phyloP scores from a whole-genome alignment of 2,888 invertebrate species.

The Stenichneumon culpator region DNA sequence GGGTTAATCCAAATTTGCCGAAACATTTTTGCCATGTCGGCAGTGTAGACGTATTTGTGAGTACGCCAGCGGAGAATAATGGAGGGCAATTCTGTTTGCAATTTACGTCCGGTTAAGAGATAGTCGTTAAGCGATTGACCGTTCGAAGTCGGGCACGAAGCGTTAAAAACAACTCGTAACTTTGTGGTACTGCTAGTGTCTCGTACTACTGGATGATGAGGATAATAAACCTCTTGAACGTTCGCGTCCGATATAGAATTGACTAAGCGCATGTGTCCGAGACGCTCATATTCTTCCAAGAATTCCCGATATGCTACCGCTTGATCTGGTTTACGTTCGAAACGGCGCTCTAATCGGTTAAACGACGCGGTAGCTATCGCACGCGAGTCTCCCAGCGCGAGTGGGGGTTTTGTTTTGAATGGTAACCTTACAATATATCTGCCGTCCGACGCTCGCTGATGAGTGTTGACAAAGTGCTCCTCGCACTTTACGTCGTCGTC shows the following conservation, averaged over 20 bases:
- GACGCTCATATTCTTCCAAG: constrained; percentile 57
- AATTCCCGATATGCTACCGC: constrained; percentile 59
- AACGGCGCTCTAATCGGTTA: constrained; percentile 68
- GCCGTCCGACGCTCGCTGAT: constrained; percentile 65
- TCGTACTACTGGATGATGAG: constrained; percentile 41
- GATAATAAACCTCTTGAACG: constrained; percentile 8
- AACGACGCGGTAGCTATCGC: constrained; percentile 71
- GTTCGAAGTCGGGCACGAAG: constrained; percentile 52
- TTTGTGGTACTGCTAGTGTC: constrained; percentile 49
- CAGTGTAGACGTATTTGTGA: constrained; percentile 44
- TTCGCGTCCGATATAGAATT: not conserved
- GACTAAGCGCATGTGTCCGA: constrained; percentile 60
- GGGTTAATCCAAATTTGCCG: constrained; percentile 43
- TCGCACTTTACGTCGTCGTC: constrained; percentile 69
- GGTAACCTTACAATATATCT: constrained; percentile 73
- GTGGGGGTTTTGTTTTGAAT: constrained; percentile 61
- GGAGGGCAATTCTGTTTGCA: constrained; percentile 27
- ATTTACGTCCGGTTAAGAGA: constrained; percentile 43
- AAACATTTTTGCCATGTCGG: constrained; percentile 55
- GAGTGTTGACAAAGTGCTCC: constrained; percentile 70
- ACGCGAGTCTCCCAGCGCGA: constrained; percentile 69
- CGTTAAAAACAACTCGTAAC: constrained; percentile 61
- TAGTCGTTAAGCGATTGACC: constrained; percentile 57
- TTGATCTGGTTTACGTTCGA: constrained; percentile 50
- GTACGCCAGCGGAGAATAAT: constrained; percentile 47